A percentile compares a stretch with the other conserved stretches of the same genome.
Conservation (phyloP, 2,888 invertebrate genomes). For the Cremastinae sp. region DNA sequence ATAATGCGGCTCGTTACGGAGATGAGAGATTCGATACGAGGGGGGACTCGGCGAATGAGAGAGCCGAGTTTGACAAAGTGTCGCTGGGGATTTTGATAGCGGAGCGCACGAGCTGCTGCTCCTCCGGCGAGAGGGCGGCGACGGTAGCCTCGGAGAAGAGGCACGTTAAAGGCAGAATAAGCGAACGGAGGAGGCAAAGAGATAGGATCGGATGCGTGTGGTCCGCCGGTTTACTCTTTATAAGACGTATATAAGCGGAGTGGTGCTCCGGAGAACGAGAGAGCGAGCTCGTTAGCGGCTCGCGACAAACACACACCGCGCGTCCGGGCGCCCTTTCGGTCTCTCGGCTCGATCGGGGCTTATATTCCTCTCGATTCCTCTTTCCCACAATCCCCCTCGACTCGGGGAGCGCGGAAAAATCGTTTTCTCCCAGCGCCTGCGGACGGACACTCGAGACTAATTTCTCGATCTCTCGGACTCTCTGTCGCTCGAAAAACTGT, state of each 20-base stretch:
- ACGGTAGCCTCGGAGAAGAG: constrained; percentile 53
- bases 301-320: constrained; percentile 77
- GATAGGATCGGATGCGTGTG: constrained; percentile 80
- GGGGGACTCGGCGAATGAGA: constrained; percentile 32
- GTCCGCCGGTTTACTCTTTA: constrained; percentile 79
- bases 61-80: constrained; percentile 57
- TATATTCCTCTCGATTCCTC: constrained; percentile 29
- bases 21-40: background rate
- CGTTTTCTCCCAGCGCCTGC: background rate
- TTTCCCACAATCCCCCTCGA: background rate
- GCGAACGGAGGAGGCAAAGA: constrained; percentile 67
- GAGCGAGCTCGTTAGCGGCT: constrained; percentile 79
- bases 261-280: constrained; percentile 67
- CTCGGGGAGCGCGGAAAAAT: too few relatives aligned
- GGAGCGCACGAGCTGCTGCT: too few relatives aligned
- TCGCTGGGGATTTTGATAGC: constrained; percentile 33
- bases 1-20: background rate
- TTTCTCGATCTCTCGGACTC: too few relatives aligned
- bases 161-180: constrained; percentile 59
- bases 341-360: constrained; percentile 12
- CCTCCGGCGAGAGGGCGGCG: constrained; percentile 1
- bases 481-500: too few relatives aligned
- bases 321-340: constrained; percentile 37
- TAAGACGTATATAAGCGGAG: constrained; percentile 79
- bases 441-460: too few relatives aligned